phyloP scores from a whole-genome alignment of 2,797 vertebrate species.

The Gymnoscopelus braueri region DNA sequence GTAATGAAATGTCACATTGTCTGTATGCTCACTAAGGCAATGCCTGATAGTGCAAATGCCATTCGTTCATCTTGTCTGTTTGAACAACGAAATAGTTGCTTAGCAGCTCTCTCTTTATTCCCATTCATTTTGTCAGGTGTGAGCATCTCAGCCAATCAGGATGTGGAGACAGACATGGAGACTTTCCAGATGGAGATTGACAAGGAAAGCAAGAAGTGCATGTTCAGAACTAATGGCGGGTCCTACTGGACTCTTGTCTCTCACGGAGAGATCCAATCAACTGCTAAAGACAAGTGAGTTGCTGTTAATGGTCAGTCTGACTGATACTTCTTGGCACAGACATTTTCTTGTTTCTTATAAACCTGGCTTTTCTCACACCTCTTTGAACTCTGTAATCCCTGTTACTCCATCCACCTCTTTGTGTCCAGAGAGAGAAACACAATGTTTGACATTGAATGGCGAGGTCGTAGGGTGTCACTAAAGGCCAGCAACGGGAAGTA shows the following conservation, averaged over 20 bases:
- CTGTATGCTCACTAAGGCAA: conserved; percentile 4
- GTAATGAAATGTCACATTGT: conserved; percentile 25
- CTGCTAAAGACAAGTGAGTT: conserved; percentile 91
- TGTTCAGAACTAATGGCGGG: conserved; percentile 91
- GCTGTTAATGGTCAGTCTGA: background rate
- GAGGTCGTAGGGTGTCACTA: conserved; percentile 88
- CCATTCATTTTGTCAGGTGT: conserved; percentile 80
- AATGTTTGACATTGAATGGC: conserved; percentile 96
- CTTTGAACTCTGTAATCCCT: background rate
- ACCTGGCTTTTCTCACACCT: background rate
- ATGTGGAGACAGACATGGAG: conserved; percentile 93
- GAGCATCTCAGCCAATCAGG: conserved; percentile 96
- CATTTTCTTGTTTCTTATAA: too few species aligned
- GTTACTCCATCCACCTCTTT: conserved; percentile 1
- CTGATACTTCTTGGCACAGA: too few species aligned
- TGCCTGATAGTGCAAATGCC: conserved; percentile 23
- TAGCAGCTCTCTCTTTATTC: conserved; percentile 14
- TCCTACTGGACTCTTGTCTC: conserved; percentile 94
- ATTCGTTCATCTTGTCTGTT: conserved; percentile 6
- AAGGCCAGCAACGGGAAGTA: conserved; percentile 94
- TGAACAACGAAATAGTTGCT: conserved; percentile 7
- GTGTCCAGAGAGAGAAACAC: conserved; percentile 85
- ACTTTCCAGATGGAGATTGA: conserved; percentile 98
- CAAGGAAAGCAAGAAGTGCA: conserved; percentile 89
- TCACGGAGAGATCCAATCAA: conserved; percentile 94